phyloP scores from a whole-genome alignment of 2,888 invertebrate genomes.

The Linnaemya vulpina region DNA sequence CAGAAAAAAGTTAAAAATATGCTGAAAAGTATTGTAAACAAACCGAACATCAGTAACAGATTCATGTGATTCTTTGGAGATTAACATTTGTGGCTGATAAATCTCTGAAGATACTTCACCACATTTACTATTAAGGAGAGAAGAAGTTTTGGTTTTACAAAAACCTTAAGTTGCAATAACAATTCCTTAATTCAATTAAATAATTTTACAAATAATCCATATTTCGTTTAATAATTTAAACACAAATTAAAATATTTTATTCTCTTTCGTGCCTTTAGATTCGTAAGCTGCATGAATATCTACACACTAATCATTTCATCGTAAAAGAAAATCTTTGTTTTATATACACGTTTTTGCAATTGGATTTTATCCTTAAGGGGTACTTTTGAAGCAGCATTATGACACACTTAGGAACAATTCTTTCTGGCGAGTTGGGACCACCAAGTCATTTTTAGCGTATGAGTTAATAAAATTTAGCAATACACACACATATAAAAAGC shows the following conservation, averaged over 20 bases:
- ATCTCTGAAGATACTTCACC: conserved; percentile 58
- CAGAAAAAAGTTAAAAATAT: conserved; percentile 5
- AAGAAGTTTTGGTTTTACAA: neutral
- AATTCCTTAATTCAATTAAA: neutral
- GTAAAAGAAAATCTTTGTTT: conserved; percentile 46
- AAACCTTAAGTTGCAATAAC: conserved; percentile 19
- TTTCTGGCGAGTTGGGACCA: conserved; percentile 78
- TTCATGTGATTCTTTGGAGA: conserved; percentile 62
- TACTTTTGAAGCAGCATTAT: conserved; percentile 81
- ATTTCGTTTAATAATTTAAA: conserved; percentile 24
- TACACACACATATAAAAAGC: neutral
- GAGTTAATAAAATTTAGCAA: conserved; percentile 38
- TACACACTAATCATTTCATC: conserved; percentile 31
- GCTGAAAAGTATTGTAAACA: conserved; percentile 16
- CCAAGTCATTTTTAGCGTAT: conserved; percentile 67
- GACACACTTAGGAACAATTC: conserved; percentile 83
- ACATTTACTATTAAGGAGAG: conserved; percentile 37
- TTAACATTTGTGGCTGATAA: conserved; percentile 62
- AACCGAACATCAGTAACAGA: conserved; percentile 40
- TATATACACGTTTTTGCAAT: conserved; percentile 77
- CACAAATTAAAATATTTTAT: conserved; percentile 20
- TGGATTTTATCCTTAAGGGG: conserved; percentile 81
- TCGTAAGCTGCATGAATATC: neutral
- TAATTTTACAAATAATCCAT: neutral
- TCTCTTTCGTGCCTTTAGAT: conserved; percentile 8